These are phyloP conservation scores for Balaeniceps rex DNA, from an alignment of 2,113 vertebrate species.

Conservation along the genomic window DNA sequence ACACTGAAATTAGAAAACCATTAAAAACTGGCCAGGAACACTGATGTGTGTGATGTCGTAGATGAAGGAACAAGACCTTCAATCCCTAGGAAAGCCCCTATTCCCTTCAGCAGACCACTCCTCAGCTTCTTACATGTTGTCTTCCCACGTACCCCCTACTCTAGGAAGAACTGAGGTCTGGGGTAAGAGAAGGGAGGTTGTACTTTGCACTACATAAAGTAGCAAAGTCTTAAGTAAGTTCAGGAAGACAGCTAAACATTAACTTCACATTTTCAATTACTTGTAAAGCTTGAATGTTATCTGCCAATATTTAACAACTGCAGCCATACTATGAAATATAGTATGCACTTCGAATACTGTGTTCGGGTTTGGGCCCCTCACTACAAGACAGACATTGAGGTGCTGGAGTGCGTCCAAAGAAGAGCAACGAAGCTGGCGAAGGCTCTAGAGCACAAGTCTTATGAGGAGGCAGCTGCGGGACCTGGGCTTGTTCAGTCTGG, in stretches of 20 bases:
- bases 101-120: background rate
- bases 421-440: background rate
- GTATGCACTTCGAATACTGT: background rate
- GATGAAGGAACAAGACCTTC: background rate
- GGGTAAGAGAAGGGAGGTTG: background rate
- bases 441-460: background rate
- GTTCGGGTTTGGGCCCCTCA: background rate
- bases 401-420: background rate
- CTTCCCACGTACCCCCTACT: background rate
- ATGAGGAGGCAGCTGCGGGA: background rate
- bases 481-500: background rate
- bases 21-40: background rate
- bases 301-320: background rate
- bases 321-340: background rate
- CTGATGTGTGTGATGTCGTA: accelerated
- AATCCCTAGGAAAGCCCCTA: background rate
- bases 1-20: background rate
- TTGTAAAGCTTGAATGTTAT: background rate
- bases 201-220: background rate
- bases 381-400: background rate
- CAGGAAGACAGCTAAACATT: background rate
- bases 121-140: background rate
- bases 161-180: background rate
- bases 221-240: background rate
- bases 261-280: background rate